Evolutionary conservation across 2,113 vertebrate species (phyloP).

Genomic region (Lycaon pictus): DNA sequence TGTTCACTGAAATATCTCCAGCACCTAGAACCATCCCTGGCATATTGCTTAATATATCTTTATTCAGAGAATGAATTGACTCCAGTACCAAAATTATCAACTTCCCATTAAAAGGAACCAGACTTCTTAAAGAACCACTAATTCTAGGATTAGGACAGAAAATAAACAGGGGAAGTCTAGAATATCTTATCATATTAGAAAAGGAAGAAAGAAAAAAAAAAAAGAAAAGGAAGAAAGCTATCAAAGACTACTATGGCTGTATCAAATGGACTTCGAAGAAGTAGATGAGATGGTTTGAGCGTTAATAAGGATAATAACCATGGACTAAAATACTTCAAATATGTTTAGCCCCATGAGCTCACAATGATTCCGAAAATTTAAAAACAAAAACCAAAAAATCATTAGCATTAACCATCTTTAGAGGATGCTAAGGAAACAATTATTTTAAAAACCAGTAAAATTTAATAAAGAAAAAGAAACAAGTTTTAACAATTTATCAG

Average conservation of each 20-base stretch:
- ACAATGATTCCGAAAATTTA: neutral
- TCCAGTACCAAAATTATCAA: neutral
- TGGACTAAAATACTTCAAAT: neutral
- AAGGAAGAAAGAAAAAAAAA: neutral
- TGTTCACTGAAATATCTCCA: neutral
- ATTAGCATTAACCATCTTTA: neutral
- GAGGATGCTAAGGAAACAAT: neutral
- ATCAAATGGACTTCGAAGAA: neutral
- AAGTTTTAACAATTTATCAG: neutral
- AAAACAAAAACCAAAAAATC: neutral
- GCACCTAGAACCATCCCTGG: neutral
- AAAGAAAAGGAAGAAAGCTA: neutral
- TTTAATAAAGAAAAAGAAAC: neutral
- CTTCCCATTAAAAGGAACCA: slow-evolving; percentile 2
- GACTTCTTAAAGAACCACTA: neutral
- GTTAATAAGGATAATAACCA: neutral
- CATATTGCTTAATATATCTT: slow-evolving; percentile 15
- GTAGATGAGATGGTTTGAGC: neutral
- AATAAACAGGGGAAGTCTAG: neutral
- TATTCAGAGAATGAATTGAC: slow-evolving; percentile 10
- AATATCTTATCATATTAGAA: slow-evolving; percentile 32
- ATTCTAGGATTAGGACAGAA: neutral
- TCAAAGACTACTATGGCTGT: neutral
- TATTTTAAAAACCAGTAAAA: slow-evolving; percentile 35
- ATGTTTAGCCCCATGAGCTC: neutral